phyloP scores from a whole-genome alignment of 2,888 invertebrate genomes.

The Parnassius mnemosyne region DNA sequence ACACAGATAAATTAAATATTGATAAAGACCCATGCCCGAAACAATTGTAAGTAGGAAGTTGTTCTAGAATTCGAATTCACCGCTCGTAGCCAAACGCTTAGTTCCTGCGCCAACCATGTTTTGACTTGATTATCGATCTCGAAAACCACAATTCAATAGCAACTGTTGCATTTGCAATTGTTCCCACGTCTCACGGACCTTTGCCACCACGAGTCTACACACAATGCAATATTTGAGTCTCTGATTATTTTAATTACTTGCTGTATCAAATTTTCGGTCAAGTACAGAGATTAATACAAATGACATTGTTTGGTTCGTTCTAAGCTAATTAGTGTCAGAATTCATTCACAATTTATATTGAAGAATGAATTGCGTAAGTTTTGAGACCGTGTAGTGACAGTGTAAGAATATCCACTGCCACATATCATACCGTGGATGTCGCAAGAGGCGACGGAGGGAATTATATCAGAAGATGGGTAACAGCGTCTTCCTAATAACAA shows the following conservation, averaged over 20 bases:
- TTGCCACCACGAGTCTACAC: constrained; percentile 1
- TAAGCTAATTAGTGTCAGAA: constrained; percentile 13
- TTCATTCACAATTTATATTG: background rate
- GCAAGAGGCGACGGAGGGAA: too few relatives aligned
- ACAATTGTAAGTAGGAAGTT: too few relatives aligned
- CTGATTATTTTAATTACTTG: constrained; percentile 22
- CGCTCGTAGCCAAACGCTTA: too few relatives aligned
- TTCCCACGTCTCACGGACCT: constrained; percentile 20
- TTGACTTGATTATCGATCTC: background rate
- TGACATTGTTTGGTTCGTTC: constrained; percentile 27
- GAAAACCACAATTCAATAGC: constrained; percentile 6
- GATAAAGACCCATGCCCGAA: too few relatives aligned
- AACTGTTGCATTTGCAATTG: constrained; percentile 18
- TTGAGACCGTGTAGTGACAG: too few relatives aligned
- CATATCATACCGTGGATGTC: too few relatives aligned
- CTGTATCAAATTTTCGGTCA: constrained; percentile 34
- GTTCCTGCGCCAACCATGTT: background rate
- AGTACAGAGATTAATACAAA: constrained; percentile 30
- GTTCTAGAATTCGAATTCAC: too few relatives aligned
- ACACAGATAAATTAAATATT: too few relatives aligned
- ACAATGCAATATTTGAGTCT: constrained; percentile 17
- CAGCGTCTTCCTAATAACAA: too few relatives aligned
- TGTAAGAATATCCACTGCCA: too few relatives aligned
- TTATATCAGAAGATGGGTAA: too few relatives aligned
- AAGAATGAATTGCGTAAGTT: too few relatives aligned